Base-by-base conservation (phyloP, 2,888 invertebrate genomes). In the Pachydiplax longipennis region DNA sequence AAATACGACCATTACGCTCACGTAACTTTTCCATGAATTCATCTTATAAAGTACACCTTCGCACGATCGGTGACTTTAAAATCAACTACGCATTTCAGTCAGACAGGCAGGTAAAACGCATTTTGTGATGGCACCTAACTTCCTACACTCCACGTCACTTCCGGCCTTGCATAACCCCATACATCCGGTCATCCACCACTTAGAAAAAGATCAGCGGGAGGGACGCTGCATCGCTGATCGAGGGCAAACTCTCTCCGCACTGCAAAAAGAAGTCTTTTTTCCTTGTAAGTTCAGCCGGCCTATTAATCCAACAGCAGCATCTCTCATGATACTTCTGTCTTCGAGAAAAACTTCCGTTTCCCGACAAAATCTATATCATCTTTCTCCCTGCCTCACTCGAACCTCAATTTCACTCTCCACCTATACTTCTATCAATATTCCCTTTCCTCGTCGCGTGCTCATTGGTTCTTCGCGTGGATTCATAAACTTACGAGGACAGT, bases 321-420 rank as follows among this genome's bases (percentile, higher is more conserved):
- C 12, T 18, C 87, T 58, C 87, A 22, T 58, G 37, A 31, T 61
- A n/a, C 61, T 5, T 61, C 87, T 37, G 35, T 87, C 61, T 22
- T 87, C 35, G 37, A 37, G 37, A 61, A 87, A 2, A 73, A 22
- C 87, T 53, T 31, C 83, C 83, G 18, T 35, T 35, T 58, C 18
- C 58, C 82, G 13, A n/a, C 4, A 10, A 15, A 44, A 44, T 2
- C 12, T 4, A 40, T 25, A 25, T 48, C 90, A 90, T 90, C 91
- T 31, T 83, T 6, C 91, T 73, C 90, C 90, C 80, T 61, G 80
- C 80, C 90, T 44, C 91, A 73, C 91, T 83, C 91, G 61, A 31
- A 48, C 61, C 91, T 90, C 91, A 90, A 83, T 44, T 91, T 91
- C 80, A 58, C 91, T 80, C 90, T 73, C 58, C 40, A 87, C 81